phyloP scores from a whole-genome alignment of 2,888 invertebrate species.

The Parnassius mnemosyne region DNA sequence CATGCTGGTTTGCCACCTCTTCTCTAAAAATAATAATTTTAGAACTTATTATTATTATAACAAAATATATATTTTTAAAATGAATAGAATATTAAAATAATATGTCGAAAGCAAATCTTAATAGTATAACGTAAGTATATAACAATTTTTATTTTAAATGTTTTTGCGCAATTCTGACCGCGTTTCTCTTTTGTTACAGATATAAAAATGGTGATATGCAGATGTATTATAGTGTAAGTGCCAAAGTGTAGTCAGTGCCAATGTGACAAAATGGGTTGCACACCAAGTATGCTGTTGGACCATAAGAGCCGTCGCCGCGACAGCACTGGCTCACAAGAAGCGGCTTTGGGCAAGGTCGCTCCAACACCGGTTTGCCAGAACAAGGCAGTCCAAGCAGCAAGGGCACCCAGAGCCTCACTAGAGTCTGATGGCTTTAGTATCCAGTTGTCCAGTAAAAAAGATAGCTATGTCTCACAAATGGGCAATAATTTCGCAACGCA shows the following conservation, averaged over 20 bases:
- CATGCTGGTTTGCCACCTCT: too few species aligned
- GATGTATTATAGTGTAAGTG: constrained; percentile 58
- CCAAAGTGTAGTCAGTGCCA: constrained; percentile 60
- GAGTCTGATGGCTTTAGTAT: constrained; percentile 78
- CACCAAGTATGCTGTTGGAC: constrained; percentile 82
- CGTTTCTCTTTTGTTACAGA: constrained; percentile 54
- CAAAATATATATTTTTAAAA: too few species aligned
- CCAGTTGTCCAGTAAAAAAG: constrained; percentile 74
- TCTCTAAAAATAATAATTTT: too few species aligned
- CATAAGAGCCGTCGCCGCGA: constrained; percentile 81
- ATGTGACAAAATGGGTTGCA: constrained; percentile 80
- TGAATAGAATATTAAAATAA: too few species aligned
- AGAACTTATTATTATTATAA: too few species aligned
- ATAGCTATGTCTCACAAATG: constrained; percentile 79
- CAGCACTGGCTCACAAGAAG: constrained; percentile 75
- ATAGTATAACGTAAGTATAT: too few species aligned
- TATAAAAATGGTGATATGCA: constrained; percentile 42
- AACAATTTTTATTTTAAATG: too few species aligned
- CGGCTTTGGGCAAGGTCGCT: constrained; percentile 69
- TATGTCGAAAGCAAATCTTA: too few species aligned
- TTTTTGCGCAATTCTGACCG: too few species aligned
- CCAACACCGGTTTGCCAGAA: constrained; percentile 67
- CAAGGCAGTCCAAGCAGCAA: constrained; percentile 69
- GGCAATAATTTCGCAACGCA: constrained; percentile 77
- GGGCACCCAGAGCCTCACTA: constrained; percentile 71